Evolutionary conservation across 2,797 vertebrate species (phyloP), one percentile per base, ranked within the genome.

Genomic region (Petrocephalus schoutedeni): DNA sequence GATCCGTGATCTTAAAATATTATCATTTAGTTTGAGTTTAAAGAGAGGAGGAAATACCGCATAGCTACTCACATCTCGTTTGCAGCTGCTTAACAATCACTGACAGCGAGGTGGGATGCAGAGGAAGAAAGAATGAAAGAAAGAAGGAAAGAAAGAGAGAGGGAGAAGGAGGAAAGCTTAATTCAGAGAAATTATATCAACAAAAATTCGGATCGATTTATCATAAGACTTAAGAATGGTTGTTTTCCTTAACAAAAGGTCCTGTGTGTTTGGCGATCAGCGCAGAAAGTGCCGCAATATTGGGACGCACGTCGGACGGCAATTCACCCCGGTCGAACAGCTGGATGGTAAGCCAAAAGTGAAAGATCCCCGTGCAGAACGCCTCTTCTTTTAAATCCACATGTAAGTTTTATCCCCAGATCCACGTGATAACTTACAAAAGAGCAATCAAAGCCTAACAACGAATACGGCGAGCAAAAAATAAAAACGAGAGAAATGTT

Each of bases 11-110:
- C 28, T 28, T 28, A 28, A 28, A 28, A 28, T n/a, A 28, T 51
- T 23, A 84, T 84, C 10, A 84, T 21, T 23, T 6, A 54, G 51
- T 54, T 14, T 84, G n/a, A 51, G 45, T 49, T 54, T 16, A 51
- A 54, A 53, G 21, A 21, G n/a, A 54, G 51, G n/a, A 84, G 51
- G 51, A 84, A 84, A 84, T 84, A 53, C 21, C 80, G 80, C 80
- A 94, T 91, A 90, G 90, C 91, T 95, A 96, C 95, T 96, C 93
- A 96, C 95, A 96, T 96, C 89, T 91, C 93, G 93, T 94, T 90
- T 94, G 94, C 94, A 95, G 95, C 90, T 92, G 94, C 92, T 93
- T 91, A 71, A 92, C 94, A 93, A 92, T 93, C 92, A 92, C 92
- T 88, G 91, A 87, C 89, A 91, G 92, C 85, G 80, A 89, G 89